A percentile compares a stretch with the other conserved stretches of the same genome.
These are phyloP conservation scores for Phalangium opilio DNA, from an alignment of 2,888 invertebrate species.

Conservation along the genomic window DNA sequence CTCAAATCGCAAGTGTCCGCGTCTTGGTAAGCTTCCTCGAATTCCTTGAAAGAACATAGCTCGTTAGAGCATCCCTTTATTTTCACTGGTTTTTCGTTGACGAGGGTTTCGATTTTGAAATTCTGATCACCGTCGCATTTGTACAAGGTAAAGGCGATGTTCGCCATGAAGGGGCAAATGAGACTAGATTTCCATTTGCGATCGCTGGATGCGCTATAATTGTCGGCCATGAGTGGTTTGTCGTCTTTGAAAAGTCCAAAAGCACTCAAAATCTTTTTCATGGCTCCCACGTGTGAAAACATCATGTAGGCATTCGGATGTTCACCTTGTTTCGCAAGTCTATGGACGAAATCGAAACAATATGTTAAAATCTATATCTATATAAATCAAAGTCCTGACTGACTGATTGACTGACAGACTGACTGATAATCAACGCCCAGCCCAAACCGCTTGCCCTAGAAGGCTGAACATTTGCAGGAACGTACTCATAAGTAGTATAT, in stretches of 20 bases:
- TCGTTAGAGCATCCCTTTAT: conserved; percentile 10
- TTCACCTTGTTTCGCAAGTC: not conserved
- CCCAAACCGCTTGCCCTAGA: too few species aligned
- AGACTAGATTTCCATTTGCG: conserved; percentile 29
- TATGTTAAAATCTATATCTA: too few species aligned
- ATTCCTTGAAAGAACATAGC: too few species aligned
- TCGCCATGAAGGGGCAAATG: conserved; percentile 31
- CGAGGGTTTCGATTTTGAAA: conserved; percentile 13
- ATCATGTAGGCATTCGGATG: conserved; percentile 13
- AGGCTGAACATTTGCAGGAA: too few species aligned
- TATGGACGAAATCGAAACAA: not conserved
- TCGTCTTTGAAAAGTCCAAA: conserved; percentile 31
- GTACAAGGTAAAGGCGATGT: conserved; percentile 30
- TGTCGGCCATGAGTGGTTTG: conserved; percentile 25
- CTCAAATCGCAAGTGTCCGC: too few species aligned
- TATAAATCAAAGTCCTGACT: too few species aligned
- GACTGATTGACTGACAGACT: too few species aligned
- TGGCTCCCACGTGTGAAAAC: conserved; percentile 20
- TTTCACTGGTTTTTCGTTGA: conserved; percentile 16
- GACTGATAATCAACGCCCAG: too few species aligned
- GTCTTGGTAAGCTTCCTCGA: too few species aligned
- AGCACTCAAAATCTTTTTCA: conserved; percentile 11
- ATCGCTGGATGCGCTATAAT: conserved; percentile 22
- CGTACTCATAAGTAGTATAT: too few species aligned
- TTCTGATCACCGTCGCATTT: conserved; percentile 22